Percentiles rank a stretch among this genome's conserved stretches.
Evolutionary conservation across 2,113 vertebrate genomes (phyloP).

Genomic region (Antechinus flavipes): DNA sequence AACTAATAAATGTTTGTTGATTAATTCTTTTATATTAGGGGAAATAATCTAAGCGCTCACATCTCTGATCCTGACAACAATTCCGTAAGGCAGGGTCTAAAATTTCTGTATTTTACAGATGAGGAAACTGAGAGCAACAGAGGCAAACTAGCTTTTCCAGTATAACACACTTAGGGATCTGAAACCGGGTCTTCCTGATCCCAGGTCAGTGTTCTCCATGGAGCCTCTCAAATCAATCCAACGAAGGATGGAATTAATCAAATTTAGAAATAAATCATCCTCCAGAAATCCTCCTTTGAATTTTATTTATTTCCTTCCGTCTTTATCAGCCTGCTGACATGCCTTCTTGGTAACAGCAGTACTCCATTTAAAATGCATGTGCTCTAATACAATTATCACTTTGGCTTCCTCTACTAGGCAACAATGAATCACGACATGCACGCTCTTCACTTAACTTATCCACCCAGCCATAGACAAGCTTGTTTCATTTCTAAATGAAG

Average conservation of each 20-base stretch:
- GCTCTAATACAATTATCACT: slow-evolving; percentile 52
- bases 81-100: neutral
- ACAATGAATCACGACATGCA: slow-evolving; percentile 64
- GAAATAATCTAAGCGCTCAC: neutral
- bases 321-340: slow-evolving; percentile 55
- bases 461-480: slow-evolving; percentile 37
- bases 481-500: slow-evolving; percentile 59
- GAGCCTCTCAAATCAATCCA: slow-evolving; percentile 19
- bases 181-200: neutral
- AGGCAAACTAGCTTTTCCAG: neutral
- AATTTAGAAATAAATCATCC: neutral
- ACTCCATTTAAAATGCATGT: slow-evolving; percentile 66
- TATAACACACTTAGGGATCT: neutral
- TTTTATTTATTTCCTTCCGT: slow-evolving; percentile 37
- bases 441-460: slow-evolving; percentile 60
- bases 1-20: neutral
- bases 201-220: neutral
- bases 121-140: neutral
- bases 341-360: slow-evolving; percentile 55
- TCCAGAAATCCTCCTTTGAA: slow-evolving; percentile 25
- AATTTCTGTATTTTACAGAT: neutral
- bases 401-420: slow-evolving; percentile 57
- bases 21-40: neutral
- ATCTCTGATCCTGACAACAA: neutral
- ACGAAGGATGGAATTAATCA: neutral